phyloP scores from a whole-genome alignment of 2,113 vertebrate species.

The Ammodramus savannarum region DNA sequence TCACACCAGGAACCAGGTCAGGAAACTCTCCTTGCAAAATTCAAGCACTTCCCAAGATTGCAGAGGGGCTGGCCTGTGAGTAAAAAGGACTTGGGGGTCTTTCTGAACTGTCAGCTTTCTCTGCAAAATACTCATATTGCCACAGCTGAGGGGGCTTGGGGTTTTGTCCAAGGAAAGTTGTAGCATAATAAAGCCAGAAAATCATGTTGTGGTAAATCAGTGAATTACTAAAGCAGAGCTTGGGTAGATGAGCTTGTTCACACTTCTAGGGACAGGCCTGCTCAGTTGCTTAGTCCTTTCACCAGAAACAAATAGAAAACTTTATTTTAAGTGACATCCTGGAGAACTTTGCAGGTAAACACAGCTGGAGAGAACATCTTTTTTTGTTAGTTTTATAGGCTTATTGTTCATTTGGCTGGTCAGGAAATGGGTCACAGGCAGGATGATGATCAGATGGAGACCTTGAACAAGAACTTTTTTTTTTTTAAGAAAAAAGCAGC shows the following conservation, averaged over 20 bases:
- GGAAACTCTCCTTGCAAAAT: neutral
- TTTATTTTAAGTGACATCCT: conserved; percentile 53
- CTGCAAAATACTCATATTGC: neutral
- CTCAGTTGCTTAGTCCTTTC: neutral
- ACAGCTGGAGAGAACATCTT: conserved; percentile 48
- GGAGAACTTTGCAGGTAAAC: conserved; percentile 52
- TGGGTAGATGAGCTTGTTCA: neutral
- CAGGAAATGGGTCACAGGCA: conserved; percentile 47
- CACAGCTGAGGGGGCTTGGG: neutral
- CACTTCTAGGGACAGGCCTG: neutral
- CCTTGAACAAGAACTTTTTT: neutral
- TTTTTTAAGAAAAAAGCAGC: neutral
- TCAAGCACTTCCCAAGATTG: neutral
- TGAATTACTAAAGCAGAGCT: neutral
- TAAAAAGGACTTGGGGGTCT: neutral
- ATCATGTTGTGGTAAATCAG: neutral
- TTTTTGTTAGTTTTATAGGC: conserved; percentile 29
- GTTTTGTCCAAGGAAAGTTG: neutral
- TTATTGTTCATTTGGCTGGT: conserved; percentile 50
- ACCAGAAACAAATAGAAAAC: neutral
- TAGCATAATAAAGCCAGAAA: neutral
- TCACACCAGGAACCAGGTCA: neutral
- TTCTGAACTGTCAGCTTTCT: neutral
- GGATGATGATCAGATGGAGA: conserved; percentile 32
- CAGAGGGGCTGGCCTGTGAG: neutral